Base-by-base conservation (phyloP, 2,888 invertebrate species). In the Orchestes rusci region DNA sequence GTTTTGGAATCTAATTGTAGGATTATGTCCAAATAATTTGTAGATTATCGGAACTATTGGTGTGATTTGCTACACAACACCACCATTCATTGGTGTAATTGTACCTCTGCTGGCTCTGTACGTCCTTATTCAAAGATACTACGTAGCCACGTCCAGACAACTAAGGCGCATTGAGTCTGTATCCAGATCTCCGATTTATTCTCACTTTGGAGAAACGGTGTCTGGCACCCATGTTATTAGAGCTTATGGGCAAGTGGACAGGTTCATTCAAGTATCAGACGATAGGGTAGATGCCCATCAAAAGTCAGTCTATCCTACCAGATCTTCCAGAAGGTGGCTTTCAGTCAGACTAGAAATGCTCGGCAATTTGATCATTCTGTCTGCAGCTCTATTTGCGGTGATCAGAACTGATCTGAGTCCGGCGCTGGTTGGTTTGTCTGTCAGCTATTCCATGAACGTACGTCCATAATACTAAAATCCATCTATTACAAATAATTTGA, bases 171-270 rank as follows among this genome's bases (percentile, higher is more conserved):
- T 97, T 46, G 91, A 94, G 66, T 93, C 94, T 0, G 82, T 94
- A 0, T 33, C 41, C 3, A 35, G 34, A 16, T 41, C 41, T n/a
- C 41, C 41, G n/a, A 41, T 41, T 34, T 41, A 93, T 71, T 92
- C 94, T 8, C 94, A 95, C 70, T 94, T 97, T 63, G 84, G 90
- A 15, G 96, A 97, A 73, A 92, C 91, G 32, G 82, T 97, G 38
- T 84, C 86, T 2, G 89, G 88, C 59, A 83, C 85, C 0, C 74
- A 80, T 29, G 85, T 86, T 0, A 93, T 95, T 55, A 74, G 94
- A 56, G 94, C 94, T 1, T 94, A 86, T 62, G 74, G 77, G 33
- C 84, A 85, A 18, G 77, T 84, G 55, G 70, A 82, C 4, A n/a
- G n/a, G n/a, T 96, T 97, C 65, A 83, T 93, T 30, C 66, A 72